Conservation (phyloP, 2,113 vertebrate species). For the Elgaria multicarinata region DNA sequence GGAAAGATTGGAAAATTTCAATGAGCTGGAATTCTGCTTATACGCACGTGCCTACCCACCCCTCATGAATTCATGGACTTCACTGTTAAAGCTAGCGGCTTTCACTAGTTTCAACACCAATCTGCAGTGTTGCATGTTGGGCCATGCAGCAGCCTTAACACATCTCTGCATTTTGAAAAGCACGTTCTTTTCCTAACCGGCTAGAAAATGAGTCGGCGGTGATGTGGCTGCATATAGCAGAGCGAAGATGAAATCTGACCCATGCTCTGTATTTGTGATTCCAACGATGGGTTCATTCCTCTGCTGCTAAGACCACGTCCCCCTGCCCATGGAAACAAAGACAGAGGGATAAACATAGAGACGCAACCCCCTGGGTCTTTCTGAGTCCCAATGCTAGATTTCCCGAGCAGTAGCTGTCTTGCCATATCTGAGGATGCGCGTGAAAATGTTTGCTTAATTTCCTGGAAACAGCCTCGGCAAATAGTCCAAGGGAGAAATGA, state of each 20-base stretch:
- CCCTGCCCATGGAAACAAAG: constrained; percentile 30
- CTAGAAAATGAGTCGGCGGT: fast-evolving
- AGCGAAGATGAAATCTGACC: constrained; percentile 64
- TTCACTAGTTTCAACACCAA: background rate
- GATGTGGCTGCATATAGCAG: background rate
- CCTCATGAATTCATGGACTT: too few species aligned
- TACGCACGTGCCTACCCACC: too few species aligned
- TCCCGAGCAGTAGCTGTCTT: fast-evolving
- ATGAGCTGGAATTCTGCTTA: too few species aligned
- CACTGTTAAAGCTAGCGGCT: too few species aligned
- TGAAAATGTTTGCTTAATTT: background rate
- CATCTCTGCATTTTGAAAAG: background rate
- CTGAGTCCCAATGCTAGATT: fast-evolving
- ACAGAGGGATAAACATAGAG: constrained; percentile 46
- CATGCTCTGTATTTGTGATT: constrained; percentile 14
- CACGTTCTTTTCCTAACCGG: constrained; percentile 41
- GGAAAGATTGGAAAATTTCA: too few species aligned
- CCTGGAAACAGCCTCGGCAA: background rate
- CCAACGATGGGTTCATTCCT: background rate
- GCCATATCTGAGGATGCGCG: background rate
- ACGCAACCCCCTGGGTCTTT: background rate
- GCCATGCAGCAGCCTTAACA: background rate
- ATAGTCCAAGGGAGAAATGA: background rate
- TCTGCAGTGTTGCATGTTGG: background rate
- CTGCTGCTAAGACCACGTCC: constrained; percentile 60